These are phyloP conservation scores for Blomia tropicalis DNA, from an alignment of 2,888 invertebrate species.

Conservation along the genomic window DNA sequence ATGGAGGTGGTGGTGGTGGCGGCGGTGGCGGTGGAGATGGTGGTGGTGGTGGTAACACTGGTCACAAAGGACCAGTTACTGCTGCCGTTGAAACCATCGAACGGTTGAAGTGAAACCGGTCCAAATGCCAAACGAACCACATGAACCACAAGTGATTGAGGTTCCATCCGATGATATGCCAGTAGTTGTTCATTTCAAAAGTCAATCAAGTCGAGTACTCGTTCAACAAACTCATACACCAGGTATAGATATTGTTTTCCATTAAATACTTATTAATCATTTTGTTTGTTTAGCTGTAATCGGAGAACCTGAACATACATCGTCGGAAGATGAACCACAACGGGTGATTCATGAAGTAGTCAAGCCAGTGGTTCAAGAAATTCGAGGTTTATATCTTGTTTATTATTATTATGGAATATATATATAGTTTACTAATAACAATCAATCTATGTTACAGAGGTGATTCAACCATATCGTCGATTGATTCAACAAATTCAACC, in stretches of 20 bases:
- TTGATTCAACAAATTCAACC: conserved; percentile 21
- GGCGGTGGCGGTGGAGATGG: not conserved
- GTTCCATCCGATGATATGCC: conserved; percentile 18
- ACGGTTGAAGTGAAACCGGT: conserved; percentile 22
- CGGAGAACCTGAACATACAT: conserved; percentile 19
- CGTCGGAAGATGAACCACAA: conserved; percentile 20
- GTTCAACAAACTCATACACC: conserved; percentile 24
- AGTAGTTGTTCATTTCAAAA: conserved; percentile 21
- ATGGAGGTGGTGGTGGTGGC: not conserved
- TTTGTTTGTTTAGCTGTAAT: not conserved
- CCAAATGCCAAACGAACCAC: conserved; percentile 3
- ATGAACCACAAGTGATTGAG: conserved; percentile 20
- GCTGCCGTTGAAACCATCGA: conserved; percentile 20
- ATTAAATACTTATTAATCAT: not conserved
- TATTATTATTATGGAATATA: not conserved
- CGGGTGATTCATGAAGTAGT: conserved; percentile 21
- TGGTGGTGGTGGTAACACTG: not conserved
- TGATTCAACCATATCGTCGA: conserved; percentile 22
- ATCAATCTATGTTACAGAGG: conserved; percentile 7
- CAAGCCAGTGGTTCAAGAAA: conserved; percentile 1
- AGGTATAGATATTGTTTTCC: not conserved
- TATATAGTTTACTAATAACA: not conserved
- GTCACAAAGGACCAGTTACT: not conserved
- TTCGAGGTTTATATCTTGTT: not conserved
- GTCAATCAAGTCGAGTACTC: conserved; percentile 20